Conservation (phyloP, 23 tunicate genomes). For the Aplidium turbinatum region DNA sequence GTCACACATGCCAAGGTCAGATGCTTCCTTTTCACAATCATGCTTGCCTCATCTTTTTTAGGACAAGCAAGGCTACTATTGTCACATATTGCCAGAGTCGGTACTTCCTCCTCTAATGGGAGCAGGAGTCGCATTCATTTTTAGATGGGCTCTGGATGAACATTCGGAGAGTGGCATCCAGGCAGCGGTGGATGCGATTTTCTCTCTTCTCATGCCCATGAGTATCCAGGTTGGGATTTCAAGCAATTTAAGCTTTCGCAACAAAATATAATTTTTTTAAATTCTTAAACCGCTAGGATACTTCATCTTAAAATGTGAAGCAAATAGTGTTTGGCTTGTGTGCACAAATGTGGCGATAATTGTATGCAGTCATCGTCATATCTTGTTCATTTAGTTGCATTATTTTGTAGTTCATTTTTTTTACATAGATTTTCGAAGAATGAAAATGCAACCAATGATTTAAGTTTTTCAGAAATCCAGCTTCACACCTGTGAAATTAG, state of each 20-base stretch:
- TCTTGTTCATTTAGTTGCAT: no score
- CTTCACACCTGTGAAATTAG: no score
- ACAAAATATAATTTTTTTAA: background rate
- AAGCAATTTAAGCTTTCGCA: background rate
- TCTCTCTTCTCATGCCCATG: constrained; percentile 17
- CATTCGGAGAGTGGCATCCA: constrained; percentile 56
- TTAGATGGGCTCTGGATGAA: constrained; percentile 83
- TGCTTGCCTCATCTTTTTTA: constrained; percentile 2
- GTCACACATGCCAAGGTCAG: no score
- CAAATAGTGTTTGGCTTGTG: no score
- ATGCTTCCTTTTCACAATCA: background rate
- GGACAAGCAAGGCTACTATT: constrained; percentile 38
- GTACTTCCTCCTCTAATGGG: constrained; percentile 41
- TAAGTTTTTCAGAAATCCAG: no score
- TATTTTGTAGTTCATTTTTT: no score
- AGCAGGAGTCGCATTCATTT: constrained; percentile 59
- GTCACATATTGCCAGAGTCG: constrained; percentile 4
- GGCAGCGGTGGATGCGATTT: constrained; percentile 40
- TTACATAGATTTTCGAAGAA: no score
- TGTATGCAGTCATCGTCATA: no score
- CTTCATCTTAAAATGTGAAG: no score
- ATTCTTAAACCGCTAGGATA: no score
- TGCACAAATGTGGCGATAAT: no score
- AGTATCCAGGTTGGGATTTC: constrained; percentile 30
- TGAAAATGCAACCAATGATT: no score